Conservation (phyloP, 2,797 vertebrate genomes). For the Varecia variegata region DNA sequence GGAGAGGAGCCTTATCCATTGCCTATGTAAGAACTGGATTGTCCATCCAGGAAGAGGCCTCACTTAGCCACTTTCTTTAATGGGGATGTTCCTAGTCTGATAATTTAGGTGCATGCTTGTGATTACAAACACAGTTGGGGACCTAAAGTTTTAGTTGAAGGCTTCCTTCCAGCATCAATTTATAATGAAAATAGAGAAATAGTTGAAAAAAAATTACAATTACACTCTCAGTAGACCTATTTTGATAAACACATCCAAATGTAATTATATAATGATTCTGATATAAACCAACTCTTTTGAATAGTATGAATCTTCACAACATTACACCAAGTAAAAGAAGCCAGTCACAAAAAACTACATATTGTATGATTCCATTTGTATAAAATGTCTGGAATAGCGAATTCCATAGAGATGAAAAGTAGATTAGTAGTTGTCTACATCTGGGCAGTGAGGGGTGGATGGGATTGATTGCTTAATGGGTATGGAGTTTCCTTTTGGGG, state of each 20-base stretch:
- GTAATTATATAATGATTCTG: background rate
- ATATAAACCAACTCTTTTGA: background rate
- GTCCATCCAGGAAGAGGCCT: background rate
- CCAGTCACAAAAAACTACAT: background rate
- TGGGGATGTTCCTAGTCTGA: background rate
- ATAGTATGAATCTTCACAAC: background rate
- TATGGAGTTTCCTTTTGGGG: background rate
- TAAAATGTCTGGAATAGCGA: background rate
- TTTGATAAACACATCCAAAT: background rate
- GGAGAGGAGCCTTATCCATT: background rate
- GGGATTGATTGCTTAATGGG: background rate
- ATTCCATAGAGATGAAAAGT: background rate
- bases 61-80: background rate
- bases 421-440: background rate
- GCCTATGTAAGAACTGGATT: background rate
- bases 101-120: background rate
- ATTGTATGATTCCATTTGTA: background rate
- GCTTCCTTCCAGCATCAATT: background rate
- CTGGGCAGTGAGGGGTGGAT: background rate
- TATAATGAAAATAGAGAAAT: constrained; percentile 10
- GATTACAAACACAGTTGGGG: background rate
- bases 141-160: background rate
- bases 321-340: background rate
- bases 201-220: background rate
- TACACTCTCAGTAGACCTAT: background rate